Evolutionary conservation across 2,113 vertebrate genomes (phyloP), one percentile per base, ranked within the genome.

Genomic region (Varanus komodoensis): DNA sequence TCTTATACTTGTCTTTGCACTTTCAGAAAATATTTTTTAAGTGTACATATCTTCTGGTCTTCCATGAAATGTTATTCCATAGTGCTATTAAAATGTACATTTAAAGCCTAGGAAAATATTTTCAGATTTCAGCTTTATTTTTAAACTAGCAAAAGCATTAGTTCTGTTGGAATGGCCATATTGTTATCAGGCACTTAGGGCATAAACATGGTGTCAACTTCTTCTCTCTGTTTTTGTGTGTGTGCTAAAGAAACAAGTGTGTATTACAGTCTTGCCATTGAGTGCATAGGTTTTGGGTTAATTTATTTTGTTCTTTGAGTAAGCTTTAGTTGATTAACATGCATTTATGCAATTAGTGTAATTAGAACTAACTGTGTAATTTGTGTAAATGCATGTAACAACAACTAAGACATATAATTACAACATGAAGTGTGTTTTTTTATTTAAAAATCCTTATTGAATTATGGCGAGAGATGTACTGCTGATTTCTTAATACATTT

Each of bases 291-390:
- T 89, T 88, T 94, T 82, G 90, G 90, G 94, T 89, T 89, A 91
- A 86, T 94, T 94, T 90, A 90, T 96, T 95, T 95, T 96, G 96
- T 97, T 95, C 91, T 94, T 92, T 90, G 90, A 74, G 93, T 95
- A 83, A 92, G 93, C 92, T 93, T 94, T 88, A 83, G 90, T 92
- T 93, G 88, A 94, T 96, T 96, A 95, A 93, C 78, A 93, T 95
- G 89, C 93, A 84, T 95, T 96, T 97, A 95, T 96, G 94, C 95
- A 96, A 96, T 97, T 97, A 97, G 96, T 75, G 48, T 95, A 97
- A 97, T 97, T 96, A 95, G 91, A 88, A 86, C 91, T 94, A 95
- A 96, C 91, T 92, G 83, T 88, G 64, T 96, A 96, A 97, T 97
- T 95, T 96, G 91, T 57, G 48, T 96, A 96, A 97, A 97, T 93